Base-by-base conservation (phyloP, 1,140 invertebrate species). In the Euglossa dilemma region DNA sequence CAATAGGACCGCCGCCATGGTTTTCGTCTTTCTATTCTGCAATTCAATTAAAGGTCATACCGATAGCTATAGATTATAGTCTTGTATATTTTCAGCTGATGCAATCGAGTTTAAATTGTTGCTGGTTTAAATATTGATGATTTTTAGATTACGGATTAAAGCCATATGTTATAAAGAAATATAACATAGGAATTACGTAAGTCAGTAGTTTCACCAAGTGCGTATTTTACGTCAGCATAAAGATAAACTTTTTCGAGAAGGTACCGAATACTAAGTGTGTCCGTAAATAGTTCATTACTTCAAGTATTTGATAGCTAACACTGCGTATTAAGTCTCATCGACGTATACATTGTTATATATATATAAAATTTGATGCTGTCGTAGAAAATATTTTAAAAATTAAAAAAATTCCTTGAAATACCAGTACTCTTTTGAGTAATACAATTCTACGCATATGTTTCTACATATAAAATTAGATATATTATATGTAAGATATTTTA, bases 1-100 rank as follows among this genome's bases (percentile, higher is more conserved):
- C 47, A 92, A 87, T 74, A 92, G 71, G 86, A 93, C 86, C 71
- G 92, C 93, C 91, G 93, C 93, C 93, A 94, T 94, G 75, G 87
- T 92, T 91, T 63, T 86, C 52, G 76, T 72, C 70, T 85, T 59
- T 80, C 87, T 88, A 71, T 80, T 70, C 52, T 78, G n/a, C 83
- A 50, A 47, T 57, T 75, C 77, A 82, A 56, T 74, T 67, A 52
- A 84, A 84, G 82, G 63, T 87, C 77, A 61, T 64, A 57, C 25
- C 64, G 59, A 23, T n/a, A 54, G 16, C 56, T 66, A 84, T 72
- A 71, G 25, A 71, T 56, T 54, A 18, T 7, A 23, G 50, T 36
- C 11, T 66, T 69, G 9, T 69, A 75, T 18, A 45, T 66, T 69
- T 45, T n/a, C n/a, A 43, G 28, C 56, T 69, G 85, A 84, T 25